Base-by-base conservation (phyloP, 2,888 invertebrate genomes). In the Macroteleia sp. region DNA sequence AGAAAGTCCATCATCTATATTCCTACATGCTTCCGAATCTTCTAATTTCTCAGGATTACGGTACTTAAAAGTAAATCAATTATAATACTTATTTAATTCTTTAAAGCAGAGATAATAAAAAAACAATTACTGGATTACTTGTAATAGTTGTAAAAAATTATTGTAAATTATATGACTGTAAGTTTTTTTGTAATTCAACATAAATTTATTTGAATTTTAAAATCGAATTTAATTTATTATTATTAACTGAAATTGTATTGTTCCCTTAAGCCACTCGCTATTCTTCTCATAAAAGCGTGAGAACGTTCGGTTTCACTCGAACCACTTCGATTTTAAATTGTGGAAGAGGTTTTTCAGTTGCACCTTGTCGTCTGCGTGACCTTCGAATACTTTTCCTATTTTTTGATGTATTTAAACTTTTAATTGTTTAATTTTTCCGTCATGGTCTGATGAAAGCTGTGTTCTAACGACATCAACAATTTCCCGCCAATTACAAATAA, bases 141-240 rank as follows among this genome's bases (percentile, higher is more conserved):
- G n/a, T n/a, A n/a, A n/a, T 25, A 25, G 25, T 25, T 25, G 25
- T 25, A 25, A 25, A 25, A 25, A 25, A 25, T 25, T 25, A 25
- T 6, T 25, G 25, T 6, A 25, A 25, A 25, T 25, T 25, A 25
- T 25, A 25, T 25, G 6, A 25, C 25, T 25, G 25, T 25, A 25
- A 25, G 25, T 25, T 25, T 25, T n/a, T 25, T 25, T 25, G 25
- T 25, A 25, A 34, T 34, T 34, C 34, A 25, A 25, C 25, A 25
- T 25, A 25, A 17, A 41, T 14, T 36, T 41, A 41, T 17, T 41
- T 41, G n/a, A 41, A 41, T 41, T 41, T 41, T 41, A 41, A 16
- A 41, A 41, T 41, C 16, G 8, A 41, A 41, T 41, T 41, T 41
- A 41, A 41, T 41, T 14, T 41, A 41, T 8, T 41, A 41, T 17